Conservation (phyloP, 1,140 invertebrate species). For the Drosophila gunungcola region DNA sequence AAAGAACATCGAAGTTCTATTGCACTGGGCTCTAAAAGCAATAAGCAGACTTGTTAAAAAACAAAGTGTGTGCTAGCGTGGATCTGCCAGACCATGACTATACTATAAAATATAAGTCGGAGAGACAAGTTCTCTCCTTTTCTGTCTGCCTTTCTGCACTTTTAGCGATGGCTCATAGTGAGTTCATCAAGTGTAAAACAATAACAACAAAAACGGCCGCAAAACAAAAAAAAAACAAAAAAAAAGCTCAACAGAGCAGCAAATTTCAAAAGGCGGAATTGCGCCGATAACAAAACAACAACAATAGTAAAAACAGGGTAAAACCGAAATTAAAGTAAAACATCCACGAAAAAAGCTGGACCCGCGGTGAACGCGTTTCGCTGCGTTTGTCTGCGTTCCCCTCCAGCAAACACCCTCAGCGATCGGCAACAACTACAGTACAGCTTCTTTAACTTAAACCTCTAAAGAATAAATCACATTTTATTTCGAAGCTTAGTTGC, state of each 20-base stretch:
- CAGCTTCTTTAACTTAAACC: background rate
- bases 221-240: slow-evolving; percentile 10
- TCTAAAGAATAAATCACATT: too few species aligned
- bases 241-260: slow-evolving; percentile 45
- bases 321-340: slow-evolving; percentile 52
- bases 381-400: slow-evolving; percentile 46
- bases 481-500: too few species aligned
- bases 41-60: slow-evolving; percentile 20
- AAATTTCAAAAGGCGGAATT: slow-evolving; percentile 55
- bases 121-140: slow-evolving; percentile 32
- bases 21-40: slow-evolving; percentile 9
- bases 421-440: slow-evolving; percentile 21
- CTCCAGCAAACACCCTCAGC: slow-evolving; percentile 39
- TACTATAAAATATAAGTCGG: slow-evolving; percentile 21
- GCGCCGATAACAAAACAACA: slow-evolving; percentile 44
- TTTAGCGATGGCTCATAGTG: slow-evolving; percentile 6
- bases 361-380: slow-evolving; percentile 48
- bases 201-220: slow-evolving; percentile 25
- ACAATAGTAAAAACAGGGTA: slow-evolving; percentile 30
- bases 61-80: slow-evolving; percentile 30
- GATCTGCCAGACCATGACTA: slow-evolving; percentile 40
- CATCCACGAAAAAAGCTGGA: slow-evolving; percentile 34
- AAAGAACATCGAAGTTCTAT: background rate
- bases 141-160: slow-evolving; percentile 46
- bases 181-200: slow-evolving; percentile 51